Base-by-base conservation (phyloP, 2,888 invertebrate genomes). In the Diplazon laetatorius region DNA sequence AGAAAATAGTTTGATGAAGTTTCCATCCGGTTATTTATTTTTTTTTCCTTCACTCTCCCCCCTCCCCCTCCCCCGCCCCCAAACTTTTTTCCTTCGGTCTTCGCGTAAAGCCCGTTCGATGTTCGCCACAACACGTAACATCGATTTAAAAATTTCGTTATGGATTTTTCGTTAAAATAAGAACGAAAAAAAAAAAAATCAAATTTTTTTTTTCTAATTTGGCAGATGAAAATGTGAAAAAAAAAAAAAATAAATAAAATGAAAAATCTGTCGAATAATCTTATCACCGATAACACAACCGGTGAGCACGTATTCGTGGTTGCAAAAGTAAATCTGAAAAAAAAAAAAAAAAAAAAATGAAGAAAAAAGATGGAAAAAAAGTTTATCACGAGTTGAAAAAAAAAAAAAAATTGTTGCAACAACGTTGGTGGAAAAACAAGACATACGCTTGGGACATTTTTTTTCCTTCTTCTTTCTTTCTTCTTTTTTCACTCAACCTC, bases 1-100 rank as follows among this genome's bases (percentile, higher is more conserved):
- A 37, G 48, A 16, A 35, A 48, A n/a, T 52, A 77, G 77, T 77
- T 78, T 70, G 73, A 78, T 78, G 46, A 55, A 78, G 70, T 70
- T 74, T 60, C 52, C 9, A 16, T 25, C 25, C 8, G 1, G 14
- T 16, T 50, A 37, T 65, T 44, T 48, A 30, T 50, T 57, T 59
- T 59, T 55, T 9, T 39, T 57, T 39, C 3, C 35, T n/a, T 1
- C 20, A 48, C 35, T 12, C 2, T 42, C 30, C 66, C 9, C 30
- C 30, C 5, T 20, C 6, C 55, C 18, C 25, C 25, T 42, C 22
- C 12, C 25, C 42, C 42, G 30, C 39, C 42, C 39, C n/a, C n/a
- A n/a, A n/a, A n/a, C n/a, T n/a, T n/a, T n/a, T n/a, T n/a, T n/a
- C n/a, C 52, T 37, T 37, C 14, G 35, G 9, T 20, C 25, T 9